Evolutionary conservation across 2,888 invertebrate species (phyloP), one percentile per base, ranked within the genome.

Genomic region (Standfussiana lucernea): DNA sequence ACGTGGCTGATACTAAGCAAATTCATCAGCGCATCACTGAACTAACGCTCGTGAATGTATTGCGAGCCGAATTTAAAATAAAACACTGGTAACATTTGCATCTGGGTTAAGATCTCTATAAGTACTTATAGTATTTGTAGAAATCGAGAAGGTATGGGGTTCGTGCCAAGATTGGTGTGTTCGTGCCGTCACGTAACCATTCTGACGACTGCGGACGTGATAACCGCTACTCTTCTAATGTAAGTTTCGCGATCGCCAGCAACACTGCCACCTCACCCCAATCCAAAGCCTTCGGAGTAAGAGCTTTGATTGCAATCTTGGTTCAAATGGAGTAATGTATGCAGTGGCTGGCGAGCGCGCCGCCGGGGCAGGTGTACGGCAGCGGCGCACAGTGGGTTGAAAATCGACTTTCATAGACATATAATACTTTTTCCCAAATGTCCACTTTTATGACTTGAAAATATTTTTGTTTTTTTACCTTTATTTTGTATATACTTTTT

Each of bases 161-260:
- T 85, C 84, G 89, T 86, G 87, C 86, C 86, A 85, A 76, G 80
- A 80, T 79, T 72, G 77, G 85, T 64, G 85, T 74, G 84, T 79
- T 80, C 85, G 79, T 83, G 86, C 69, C 83, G 71, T 47, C 86
- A 87, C 88, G 88, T 84, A 85, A 75, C 81, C 74, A 79, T 87
- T 82, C 77, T 83, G 61, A 80, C 79, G 78, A 79, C 86, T 84
- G 77, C 78, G 71, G 86, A 85, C 87, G 84, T 88, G 89, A 88
- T 86, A 86, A 72, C 86, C 88, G 76, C 75, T 86, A 80, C 82
- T 80, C 45, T 45, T 80, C 45, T 56, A 79, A 67, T 74, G 69
- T 70, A 71, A 70, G 73, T 73, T 75, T 71, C 32, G 45, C 50
- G 18, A 40, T 66, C 45, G 42, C n/a, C 24, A 35, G 47, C 67